A percentile compares a stretch with the other conserved stretches of the same genome.
Conservation (phyloP, 2,888 invertebrate genomes). For the Alcis repandata region DNA sequence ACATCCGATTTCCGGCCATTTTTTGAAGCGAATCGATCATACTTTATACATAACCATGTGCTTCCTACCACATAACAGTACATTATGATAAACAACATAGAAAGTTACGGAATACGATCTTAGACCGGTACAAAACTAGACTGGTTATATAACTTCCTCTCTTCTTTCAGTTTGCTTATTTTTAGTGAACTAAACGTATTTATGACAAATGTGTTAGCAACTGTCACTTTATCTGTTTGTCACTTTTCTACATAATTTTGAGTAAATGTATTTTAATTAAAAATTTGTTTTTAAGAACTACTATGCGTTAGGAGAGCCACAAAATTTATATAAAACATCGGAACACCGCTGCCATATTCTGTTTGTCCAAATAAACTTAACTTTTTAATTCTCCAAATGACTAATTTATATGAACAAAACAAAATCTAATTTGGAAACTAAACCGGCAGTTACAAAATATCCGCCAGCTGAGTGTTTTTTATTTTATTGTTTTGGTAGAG, state of each 20-base stretch:
- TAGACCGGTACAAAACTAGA: constrained; percentile 10
- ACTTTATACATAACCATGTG: constrained; percentile 13
- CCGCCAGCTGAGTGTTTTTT: constrained; percentile 19
- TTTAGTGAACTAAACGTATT: neutral
- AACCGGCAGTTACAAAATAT: constrained; percentile 27
- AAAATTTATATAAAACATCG: too few species aligned
- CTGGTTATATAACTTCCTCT: constrained; percentile 22
- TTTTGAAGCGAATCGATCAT: constrained; percentile 19
- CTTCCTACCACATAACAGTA: constrained; percentile 24
- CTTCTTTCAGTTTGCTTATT: constrained; percentile 1
- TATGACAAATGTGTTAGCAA: neutral
- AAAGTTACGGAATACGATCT: constrained; percentile 21
- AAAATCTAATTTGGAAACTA: constrained; percentile 25
- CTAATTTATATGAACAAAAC: constrained; percentile 4
- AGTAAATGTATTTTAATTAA: too few species aligned
- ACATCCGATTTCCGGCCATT: constrained; percentile 25
- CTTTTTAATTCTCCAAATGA: too few species aligned
- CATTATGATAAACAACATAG: constrained; percentile 21
- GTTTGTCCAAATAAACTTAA: too few species aligned
- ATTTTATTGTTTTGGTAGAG: constrained; percentile 25
- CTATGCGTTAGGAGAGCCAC: too few species aligned
- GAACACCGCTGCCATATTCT: too few species aligned
- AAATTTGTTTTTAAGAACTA: too few species aligned
- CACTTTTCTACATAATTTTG: neutral
- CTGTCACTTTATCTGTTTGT: neutral